These are phyloP conservation scores for Epirrhoe tristata DNA, from an alignment of 2,888 invertebrate species.

Conservation along the genomic window DNA sequence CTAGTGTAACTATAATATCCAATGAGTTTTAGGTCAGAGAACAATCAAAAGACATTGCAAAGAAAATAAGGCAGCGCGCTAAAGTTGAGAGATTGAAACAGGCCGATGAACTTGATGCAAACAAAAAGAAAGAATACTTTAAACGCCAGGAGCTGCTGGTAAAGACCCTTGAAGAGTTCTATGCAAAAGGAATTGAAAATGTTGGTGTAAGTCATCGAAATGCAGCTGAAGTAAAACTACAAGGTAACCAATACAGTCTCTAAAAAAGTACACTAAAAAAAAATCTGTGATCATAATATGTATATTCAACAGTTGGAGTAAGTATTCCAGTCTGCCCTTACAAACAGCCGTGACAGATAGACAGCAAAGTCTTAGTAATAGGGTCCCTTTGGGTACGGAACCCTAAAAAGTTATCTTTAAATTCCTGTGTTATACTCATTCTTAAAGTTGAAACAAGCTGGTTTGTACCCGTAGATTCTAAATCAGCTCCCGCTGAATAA, in stretches of 20 bases:
- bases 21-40: slow-evolving; percentile 76
- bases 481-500: no score
- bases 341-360: no score
- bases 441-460: no score
- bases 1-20: slow-evolving; percentile 35
- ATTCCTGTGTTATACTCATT: no score
- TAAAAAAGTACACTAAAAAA: no score
- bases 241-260: slow-evolving; percentile 51
- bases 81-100: slow-evolving; percentile 72
- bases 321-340: no score
- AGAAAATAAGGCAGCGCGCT: slow-evolving; percentile 76
- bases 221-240: slow-evolving; percentile 57
- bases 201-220: slow-evolving; percentile 71
- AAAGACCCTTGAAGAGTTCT: slow-evolving; percentile 68
- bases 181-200: slow-evolving; percentile 65
- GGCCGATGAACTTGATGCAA: slow-evolving; percentile 62
- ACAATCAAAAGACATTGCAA: slow-evolving; percentile 82
- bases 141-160: slow-evolving; percentile 72
- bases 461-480: no score
- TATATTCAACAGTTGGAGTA: no score
- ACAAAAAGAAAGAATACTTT: slow-evolving; percentile 71
- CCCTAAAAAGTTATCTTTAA: no score
- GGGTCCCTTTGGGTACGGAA: no score
- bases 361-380: no score
- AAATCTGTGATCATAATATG: no score